Base-by-base conservation (phyloP, 2,113 vertebrate species). In the Sylvilagus bachmani region DNA sequence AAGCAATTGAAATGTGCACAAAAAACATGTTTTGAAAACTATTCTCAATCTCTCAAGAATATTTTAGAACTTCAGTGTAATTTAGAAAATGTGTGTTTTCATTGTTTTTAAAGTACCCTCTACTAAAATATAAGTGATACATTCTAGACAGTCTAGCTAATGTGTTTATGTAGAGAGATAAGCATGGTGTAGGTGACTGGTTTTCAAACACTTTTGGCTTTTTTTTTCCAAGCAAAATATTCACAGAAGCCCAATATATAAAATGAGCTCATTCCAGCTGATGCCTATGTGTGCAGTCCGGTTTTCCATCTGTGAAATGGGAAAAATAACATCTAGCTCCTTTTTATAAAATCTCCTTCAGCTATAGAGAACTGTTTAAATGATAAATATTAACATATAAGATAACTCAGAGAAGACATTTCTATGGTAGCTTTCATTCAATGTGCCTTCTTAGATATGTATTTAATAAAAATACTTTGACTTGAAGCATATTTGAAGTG, bases 61-160 rank as follows among this genome's bases (percentile, higher is more conserved):
- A 94, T 91, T 91, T 94, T 78, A 93, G 66, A 91, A 89, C 5
- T 29, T 74, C 87, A 90, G 27, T 51, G 27, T 27, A 89, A 38
- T 91, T 95, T 73, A 93, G 38, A 90, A 93, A 86, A 75, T 55
- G 38, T 96, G 36, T 84, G 29, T 93, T 77, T 91, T 89, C 87
- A 62, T 49, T 71, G 36, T 85, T 69, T 86, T 94, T 82, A 86
- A 89, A 93, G 88, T 78, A 91, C n/a, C 24, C 81, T 74, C 51
- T 38, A n/a, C 33, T 55, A 53, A 81, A 94, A 82, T 4, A 89
- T 79, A 96, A 93, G 91, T 64, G 73, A 29, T 77, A 73, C 29
- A 73, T 29, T 69, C 12, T 19, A 62, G 62, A 82, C 62, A 85
- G 66, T 66, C 29, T 77, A 89, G n/a, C 86, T 81, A 69, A 44